Conservation (phyloP, 2,797 vertebrate species). For the Erethizon dorsatum region DNA sequence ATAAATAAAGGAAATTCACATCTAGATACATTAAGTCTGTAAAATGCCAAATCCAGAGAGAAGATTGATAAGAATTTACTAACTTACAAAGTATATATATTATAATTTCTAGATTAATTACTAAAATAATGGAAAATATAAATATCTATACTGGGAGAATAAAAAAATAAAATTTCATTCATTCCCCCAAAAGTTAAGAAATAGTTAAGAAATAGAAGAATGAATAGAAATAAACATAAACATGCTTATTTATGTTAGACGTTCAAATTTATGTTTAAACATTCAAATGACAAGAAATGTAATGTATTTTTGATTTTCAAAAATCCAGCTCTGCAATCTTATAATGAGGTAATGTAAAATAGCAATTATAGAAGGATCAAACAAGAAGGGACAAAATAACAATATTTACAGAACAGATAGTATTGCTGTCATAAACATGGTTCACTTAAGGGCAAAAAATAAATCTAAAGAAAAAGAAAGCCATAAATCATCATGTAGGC, state of each 20-base stretch:
- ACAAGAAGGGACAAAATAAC: not conserved
- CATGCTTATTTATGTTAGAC: not conserved
- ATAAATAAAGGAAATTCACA: not conserved
- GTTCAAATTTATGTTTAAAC: not conserved
- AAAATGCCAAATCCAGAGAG: not conserved
- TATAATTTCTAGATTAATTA: not conserved
- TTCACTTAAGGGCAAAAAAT: not conserved
- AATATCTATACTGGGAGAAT: not conserved
- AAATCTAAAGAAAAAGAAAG: not conserved
- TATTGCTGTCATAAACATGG: not conserved
- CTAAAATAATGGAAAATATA: not conserved
- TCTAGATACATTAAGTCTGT: not conserved
- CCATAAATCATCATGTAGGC: not conserved
- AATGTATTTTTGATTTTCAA: not conserved
- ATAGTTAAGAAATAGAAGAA: not conserved
- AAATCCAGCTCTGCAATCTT: not conserved
- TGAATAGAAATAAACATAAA: not conserved
- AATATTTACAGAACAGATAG: not conserved
- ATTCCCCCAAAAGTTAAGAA: not conserved
- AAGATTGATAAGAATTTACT: not conserved
- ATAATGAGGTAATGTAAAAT: not conserved
- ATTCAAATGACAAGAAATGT: not conserved
- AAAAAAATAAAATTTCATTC: not conserved
- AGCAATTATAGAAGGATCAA: not conserved
- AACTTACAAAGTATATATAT: not conserved